phyloP scores from a whole-genome alignment of 2,888 invertebrate genomes.

The Thymelicus lineola region DNA sequence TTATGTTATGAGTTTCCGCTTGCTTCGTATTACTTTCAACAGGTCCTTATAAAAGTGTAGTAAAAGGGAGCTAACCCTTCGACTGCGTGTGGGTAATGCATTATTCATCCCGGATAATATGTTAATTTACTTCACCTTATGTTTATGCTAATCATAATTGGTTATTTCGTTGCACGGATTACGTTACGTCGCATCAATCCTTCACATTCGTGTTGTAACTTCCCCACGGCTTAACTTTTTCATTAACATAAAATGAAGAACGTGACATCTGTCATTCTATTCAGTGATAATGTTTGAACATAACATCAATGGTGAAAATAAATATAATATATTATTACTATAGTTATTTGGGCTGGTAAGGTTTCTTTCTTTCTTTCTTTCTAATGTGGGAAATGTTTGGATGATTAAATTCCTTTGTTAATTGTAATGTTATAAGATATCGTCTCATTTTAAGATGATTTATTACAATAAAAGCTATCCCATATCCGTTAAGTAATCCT shows the following conservation, averaged over 20 bases:
- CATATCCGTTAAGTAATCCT: too few relatives aligned
- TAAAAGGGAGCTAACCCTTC: conserved; percentile 63
- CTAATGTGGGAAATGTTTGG: background rate
- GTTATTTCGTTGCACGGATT: conserved; percentile 77
- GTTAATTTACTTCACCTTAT: conserved; percentile 78
- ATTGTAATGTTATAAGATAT: background rate
- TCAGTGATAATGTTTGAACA: conserved; percentile 4
- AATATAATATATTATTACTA: background rate
- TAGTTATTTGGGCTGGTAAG: background rate
- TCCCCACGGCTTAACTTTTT: conserved; percentile 22
- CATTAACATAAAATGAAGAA: conserved; percentile 29
- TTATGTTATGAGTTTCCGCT: background rate
- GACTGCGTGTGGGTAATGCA: conserved; percentile 59
- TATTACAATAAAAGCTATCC: too few relatives aligned
- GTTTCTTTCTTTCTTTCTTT: too few relatives aligned
- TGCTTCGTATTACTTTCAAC: background rate
- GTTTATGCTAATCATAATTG: conserved; percentile 83
- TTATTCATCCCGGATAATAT: conserved; percentile 78
- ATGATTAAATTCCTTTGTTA: background rate
- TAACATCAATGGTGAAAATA: background rate
- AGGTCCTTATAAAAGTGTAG: conserved; percentile 51
- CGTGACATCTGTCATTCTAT: conserved; percentile 27
- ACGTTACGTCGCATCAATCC: conserved; percentile 64
- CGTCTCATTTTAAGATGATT: too few relatives aligned
- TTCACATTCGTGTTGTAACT: conserved; percentile 61